These are phyloP conservation scores for Tachycineta bicolor DNA, from an alignment of 2,113 vertebrate genomes.

Conservation along the genomic window DNA sequence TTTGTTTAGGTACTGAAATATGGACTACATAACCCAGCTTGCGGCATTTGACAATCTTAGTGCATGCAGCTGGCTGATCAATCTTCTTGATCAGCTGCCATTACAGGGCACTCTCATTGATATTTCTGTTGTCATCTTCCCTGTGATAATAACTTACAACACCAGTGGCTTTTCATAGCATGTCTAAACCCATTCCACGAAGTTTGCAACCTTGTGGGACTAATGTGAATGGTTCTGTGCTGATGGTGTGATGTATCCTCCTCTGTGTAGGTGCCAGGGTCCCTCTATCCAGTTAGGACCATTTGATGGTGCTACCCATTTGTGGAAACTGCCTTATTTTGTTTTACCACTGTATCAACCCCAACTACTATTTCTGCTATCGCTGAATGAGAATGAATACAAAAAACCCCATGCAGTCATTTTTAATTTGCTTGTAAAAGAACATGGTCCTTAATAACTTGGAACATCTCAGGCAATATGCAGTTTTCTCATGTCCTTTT, in stretches of 20 bases:
- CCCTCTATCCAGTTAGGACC: not conserved
- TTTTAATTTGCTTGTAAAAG: conserved; percentile 43
- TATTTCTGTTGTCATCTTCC: not conserved
- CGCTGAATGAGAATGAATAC: not conserved
- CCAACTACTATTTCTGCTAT: not conserved
- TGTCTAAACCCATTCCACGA: not conserved
- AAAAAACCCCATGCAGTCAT: not conserved
- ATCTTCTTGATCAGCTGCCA: not conserved
- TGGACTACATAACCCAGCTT: not conserved
- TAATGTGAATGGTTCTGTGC: not conserved
- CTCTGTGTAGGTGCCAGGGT: not conserved
- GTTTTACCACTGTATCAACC: not conserved
- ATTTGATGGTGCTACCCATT: conserved; percentile 35
- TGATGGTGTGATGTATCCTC: not conserved
- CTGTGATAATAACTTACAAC: not conserved
- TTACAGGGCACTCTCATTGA: not conserved
- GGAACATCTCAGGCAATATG: conserved; percentile 36
- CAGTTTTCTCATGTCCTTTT: conserved; percentile 32
- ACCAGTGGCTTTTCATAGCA: not conserved
- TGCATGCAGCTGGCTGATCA: not conserved
- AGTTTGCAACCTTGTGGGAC: not conserved
- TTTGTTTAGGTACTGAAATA: not conserved
- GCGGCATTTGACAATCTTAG: not conserved
- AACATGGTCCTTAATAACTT: conserved; percentile 28
- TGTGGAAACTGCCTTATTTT: not conserved